Conservation (phyloP, 2,113 vertebrate species). For the Ascaphus truei region DNA sequence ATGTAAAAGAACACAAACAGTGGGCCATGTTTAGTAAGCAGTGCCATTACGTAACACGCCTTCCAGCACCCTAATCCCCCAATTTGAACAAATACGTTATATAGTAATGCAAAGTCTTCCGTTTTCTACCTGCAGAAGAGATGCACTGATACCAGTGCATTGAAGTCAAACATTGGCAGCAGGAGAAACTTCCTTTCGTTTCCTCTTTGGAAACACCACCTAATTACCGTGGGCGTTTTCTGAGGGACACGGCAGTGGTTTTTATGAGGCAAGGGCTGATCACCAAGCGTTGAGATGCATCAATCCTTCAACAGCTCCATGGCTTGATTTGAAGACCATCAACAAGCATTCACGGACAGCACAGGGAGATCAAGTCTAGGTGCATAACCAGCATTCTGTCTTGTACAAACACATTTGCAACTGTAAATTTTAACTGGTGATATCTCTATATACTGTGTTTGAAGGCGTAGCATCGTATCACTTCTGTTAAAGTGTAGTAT, state of each 20-base stretch:
- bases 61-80: background rate
- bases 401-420: constrained; percentile 10
- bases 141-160: constrained; percentile 44
- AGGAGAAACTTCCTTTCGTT: background rate
- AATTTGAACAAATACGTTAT: background rate
- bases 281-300: background rate
- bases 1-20: too few species aligned
- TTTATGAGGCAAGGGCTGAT: background rate
- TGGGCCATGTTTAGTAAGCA: too few species aligned
- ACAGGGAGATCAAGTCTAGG: background rate
- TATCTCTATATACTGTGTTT: background rate
- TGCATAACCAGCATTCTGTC: background rate
- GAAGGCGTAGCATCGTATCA: background rate
- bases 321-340: background rate
- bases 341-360: background rate
- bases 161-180: constrained; percentile 38
- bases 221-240: background rate
- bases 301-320: background rate
- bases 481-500: background rate
- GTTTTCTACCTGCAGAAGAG: constrained; percentile 50
- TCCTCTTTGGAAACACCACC: constrained; percentile 8
- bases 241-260: constrained; percentile 3
- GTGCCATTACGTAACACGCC: too few species aligned
- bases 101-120: background rate
- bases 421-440: background rate